Percentiles rank a stretch among this genome's conserved stretches.
Evolutionary conservation across 2,113 vertebrate genomes (phyloP).

Genomic region (Tragelaphus scriptus): DNA sequence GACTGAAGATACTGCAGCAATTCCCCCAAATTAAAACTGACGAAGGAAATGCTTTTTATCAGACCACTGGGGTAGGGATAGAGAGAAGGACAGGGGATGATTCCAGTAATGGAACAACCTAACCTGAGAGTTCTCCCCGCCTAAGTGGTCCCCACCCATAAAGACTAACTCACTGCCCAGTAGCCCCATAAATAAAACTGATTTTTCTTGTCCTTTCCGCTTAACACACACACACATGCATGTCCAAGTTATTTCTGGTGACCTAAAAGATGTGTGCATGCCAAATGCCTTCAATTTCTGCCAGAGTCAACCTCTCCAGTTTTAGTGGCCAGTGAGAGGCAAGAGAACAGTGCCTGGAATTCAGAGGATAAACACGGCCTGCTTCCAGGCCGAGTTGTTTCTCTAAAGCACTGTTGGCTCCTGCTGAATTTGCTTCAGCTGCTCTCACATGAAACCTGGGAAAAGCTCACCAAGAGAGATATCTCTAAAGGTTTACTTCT

Average conservation of each 20-base stretch:
- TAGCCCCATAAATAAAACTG: constrained; percentile 23
- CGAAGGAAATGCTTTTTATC: neutral
- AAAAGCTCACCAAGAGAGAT: neutral
- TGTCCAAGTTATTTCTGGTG: constrained; percentile 60
- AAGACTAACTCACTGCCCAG: neutral
- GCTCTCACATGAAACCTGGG: neutral
- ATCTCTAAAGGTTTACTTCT: neutral
- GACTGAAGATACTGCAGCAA: neutral
- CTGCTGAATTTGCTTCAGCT: neutral
- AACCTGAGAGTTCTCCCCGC: neutral
- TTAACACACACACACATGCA: neutral
- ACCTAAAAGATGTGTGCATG: constrained; percentile 18
- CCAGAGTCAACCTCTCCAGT: constrained; percentile 36
- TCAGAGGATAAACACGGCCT: constrained; percentile 38
- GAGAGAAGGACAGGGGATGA: neutral
- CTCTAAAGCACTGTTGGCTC: constrained; percentile 24
- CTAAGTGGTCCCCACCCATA: neutral
- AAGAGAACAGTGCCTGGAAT: neutral
- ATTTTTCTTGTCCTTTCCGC: neutral
- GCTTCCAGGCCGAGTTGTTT: constrained; percentile 3
- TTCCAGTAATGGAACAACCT: neutral
- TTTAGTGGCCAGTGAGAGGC: constrained; percentile 15
- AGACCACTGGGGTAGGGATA: neutral
- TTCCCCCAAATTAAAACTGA: neutral
- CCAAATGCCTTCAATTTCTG: constrained; percentile 22